Evolutionary conservation across 2,888 invertebrate genomes (phyloP), one percentile per base, ranked within the genome.

Genomic region (Caenorhabditis drosophilae): DNA sequence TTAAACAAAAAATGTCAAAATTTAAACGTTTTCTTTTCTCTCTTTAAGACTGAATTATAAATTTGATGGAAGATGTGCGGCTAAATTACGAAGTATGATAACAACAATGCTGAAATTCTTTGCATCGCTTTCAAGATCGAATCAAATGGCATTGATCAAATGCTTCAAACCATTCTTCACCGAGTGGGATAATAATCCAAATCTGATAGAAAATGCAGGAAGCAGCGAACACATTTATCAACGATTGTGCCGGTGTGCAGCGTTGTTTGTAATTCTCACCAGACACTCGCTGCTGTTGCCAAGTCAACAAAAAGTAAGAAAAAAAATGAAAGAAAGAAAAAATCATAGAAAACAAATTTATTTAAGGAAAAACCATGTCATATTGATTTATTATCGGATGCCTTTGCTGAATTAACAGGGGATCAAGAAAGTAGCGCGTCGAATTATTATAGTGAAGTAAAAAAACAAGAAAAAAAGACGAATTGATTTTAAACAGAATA

Each of bases 81-180:
- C 57, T 1, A 48, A 22, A n/a, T n/a, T 57, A 25, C 53, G 63
- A 16, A 57, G 57, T 34, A 42, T 35, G 3, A 57, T 58, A 25
- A 34, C 57, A 6, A 31, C 45, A 2, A 20, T 36, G 18, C 27
- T 63, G 31, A 34, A 53, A 16, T 63, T 63, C 45, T 63, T 63
- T 36, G 42, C 49, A 26, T 45, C 45, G 1, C n/a, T 63, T n/a
- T 41, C n/a, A 47, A 60, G 60, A 48, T 31, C 25, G 16, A 61
- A 62, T 35, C 61, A 62, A 44, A 7, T 35, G 11, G 18, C 51
- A 0, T 0, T 62, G 35, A 18, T 56, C 9, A 46, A 36, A 18
- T 35, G 36, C 4, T 63, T 57, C 54, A 35, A 22, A 1, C 42
- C n/a, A 4, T 63, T 63, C 54, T 63, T 53, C 47, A 35, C 38